These are phyloP conservation scores for Drosophila melanosoma DNA, from an alignment of 2,888 invertebrate species.

Conservation along the genomic window DNA sequence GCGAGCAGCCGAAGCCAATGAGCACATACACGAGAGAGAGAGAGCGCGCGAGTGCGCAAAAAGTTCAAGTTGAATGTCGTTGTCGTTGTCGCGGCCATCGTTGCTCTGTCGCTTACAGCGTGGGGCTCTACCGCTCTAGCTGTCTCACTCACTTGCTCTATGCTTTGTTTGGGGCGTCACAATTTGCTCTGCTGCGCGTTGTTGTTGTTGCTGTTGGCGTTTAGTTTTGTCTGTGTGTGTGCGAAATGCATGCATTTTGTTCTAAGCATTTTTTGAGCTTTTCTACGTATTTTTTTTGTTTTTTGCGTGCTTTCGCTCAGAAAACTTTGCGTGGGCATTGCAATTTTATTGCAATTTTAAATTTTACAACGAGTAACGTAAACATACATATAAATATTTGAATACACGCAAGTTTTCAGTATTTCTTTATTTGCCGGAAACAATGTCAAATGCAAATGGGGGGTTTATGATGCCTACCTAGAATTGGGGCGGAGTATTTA, in stretches of 20 bases:
- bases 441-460: background rate
- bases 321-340: slow-evolving; percentile 49
- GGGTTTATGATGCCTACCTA: background rate
- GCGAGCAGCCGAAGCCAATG: slow-evolving; percentile 32
- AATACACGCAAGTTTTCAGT: slow-evolving; percentile 18
- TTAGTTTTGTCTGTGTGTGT: slow-evolving; percentile 11
- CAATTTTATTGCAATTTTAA: slow-evolving; percentile 44
- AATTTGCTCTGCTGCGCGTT: slow-evolving; percentile 53
- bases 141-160: slow-evolving; percentile 14
- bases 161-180: slow-evolving; percentile 57
- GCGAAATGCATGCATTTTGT: slow-evolving; percentile 47
- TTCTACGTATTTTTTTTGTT: slow-evolving; percentile 19
- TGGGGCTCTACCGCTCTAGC: slow-evolving; percentile 15
- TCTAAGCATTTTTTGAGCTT: slow-evolving; percentile 60
- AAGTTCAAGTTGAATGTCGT: slow-evolving; percentile 83
- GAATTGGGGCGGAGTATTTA: background rate
- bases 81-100: slow-evolving; percentile 43
- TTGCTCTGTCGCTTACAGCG: slow-evolving; percentile 26
- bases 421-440: slow-evolving; percentile 1
- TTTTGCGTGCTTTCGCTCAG: slow-evolving; percentile 48
- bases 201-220: slow-evolving; percentile 40
- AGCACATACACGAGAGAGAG: slow-evolving; percentile 25
- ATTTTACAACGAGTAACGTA: slow-evolving; percentile 46
- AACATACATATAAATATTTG: slow-evolving; percentile 27
- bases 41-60: slow-evolving; percentile 60